phyloP scores from a whole-genome alignment of 2,113 vertebrate species.

The Pomatostomus ruficeps region DNA sequence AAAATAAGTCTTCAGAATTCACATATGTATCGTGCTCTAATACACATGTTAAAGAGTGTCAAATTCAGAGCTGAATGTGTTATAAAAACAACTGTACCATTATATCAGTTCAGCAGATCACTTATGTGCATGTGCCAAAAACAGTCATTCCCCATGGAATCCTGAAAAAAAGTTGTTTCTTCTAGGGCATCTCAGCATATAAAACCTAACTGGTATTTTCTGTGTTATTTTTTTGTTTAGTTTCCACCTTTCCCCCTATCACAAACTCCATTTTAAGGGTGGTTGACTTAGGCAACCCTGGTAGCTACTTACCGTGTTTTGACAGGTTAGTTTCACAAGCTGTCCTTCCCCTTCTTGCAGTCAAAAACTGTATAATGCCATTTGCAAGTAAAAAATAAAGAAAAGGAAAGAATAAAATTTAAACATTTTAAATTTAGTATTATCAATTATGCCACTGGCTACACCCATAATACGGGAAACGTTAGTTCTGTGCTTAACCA shows the following conservation, averaged over 20 bases:
- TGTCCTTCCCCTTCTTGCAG: background rate
- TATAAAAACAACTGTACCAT: background rate
- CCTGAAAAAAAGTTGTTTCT: background rate
- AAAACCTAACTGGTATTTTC: background rate
- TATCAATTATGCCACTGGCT: background rate
- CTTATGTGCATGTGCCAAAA: background rate
- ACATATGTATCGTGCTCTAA: background rate
- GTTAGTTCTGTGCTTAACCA: background rate
- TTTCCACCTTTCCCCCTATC: background rate
- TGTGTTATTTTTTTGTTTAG: background rate
- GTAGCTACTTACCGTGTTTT: background rate
- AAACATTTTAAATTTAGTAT: background rate
- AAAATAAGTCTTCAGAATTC: background rate
- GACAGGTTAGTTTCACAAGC: background rate
- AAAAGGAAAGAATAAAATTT: background rate
- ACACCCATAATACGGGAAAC: background rate
- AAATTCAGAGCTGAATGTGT: background rate
- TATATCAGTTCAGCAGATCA: background rate
- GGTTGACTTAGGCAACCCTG: background rate
- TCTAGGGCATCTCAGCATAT: background rate
- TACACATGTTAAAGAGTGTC: background rate
- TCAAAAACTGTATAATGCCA: background rate
- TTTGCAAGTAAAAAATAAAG: background rate
- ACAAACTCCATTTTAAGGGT: background rate
- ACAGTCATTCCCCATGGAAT: background rate